These are phyloP conservation scores for Lochmaea capreae DNA, from an alignment of 2,888 invertebrate genomes.

Conservation along the genomic window DNA sequence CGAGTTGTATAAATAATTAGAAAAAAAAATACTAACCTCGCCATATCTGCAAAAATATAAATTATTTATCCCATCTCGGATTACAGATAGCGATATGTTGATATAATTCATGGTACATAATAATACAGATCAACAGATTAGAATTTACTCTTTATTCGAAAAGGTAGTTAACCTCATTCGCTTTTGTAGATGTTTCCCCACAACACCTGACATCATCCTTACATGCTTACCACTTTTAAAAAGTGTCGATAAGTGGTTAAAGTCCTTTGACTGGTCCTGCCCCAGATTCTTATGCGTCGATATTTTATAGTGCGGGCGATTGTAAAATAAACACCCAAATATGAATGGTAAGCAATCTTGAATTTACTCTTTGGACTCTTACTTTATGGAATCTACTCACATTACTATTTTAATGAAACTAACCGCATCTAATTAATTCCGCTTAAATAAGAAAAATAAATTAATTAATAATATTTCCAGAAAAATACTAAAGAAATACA, in stretches of 20 bases:
- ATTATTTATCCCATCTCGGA: conserved; percentile 35
- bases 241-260: conserved; percentile 50
- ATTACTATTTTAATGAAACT: no score
- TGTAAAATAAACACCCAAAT: not conserved
- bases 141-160: conserved; percentile 41
- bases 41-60: conserved; percentile 22
- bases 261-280: conserved; percentile 26
- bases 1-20: not conserved
- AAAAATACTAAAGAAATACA: no score
- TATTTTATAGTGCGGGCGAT: conserved; percentile 15
- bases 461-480: no score
- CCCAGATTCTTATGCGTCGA: conserved; percentile 44
- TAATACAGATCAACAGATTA: conserved; percentile 51
- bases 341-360: no score
- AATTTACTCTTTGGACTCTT: no score
- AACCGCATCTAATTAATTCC: no score
- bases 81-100: conserved; percentile 32
- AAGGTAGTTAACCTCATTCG: conserved; percentile 48
- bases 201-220: conserved; percentile 49
- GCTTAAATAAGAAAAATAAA: no score
- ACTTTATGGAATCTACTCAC: no score
- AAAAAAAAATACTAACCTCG: conserved; percentile 7
- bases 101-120: conserved; percentile 41
- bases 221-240: conserved; percentile 48
- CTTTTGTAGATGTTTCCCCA: conserved; percentile 43